Percentiles rank a stretch among this genome's conserved stretches.
phyloP scores from a whole-genome alignment of 2,888 invertebrate species.

The Zootermopsis nevadensis region DNA sequence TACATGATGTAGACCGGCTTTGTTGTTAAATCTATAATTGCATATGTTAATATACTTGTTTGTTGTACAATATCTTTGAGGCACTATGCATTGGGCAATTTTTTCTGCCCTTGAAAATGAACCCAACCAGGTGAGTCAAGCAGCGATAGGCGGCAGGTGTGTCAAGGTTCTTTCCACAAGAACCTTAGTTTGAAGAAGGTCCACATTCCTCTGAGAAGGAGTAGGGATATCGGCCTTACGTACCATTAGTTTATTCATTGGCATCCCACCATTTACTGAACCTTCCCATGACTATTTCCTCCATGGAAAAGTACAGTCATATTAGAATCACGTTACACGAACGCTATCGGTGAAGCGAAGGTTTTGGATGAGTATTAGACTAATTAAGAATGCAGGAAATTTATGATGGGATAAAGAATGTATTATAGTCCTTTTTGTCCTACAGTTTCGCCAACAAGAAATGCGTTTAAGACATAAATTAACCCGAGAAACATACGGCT shows the following conservation, averaged over 20 bases:
- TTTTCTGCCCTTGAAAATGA: background rate
- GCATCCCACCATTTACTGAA: background rate
- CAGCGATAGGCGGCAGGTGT: constrained; percentile 43
- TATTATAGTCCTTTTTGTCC: too few species aligned
- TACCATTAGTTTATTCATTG: background rate
- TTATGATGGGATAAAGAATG: too few species aligned
- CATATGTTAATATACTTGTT: background rate
- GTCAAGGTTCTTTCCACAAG: constrained; percentile 41
- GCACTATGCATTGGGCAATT: background rate
- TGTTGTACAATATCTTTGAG: background rate
- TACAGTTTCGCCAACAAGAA: too few species aligned
- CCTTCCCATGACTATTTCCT: background rate
- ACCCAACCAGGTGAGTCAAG: background rate
- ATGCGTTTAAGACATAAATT: too few species aligned
- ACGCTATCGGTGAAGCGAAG: background rate
- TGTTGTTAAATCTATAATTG: background rate
- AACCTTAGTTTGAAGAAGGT: background rate
- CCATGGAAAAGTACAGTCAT: background rate
- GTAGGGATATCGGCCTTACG: background rate
- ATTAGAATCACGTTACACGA: background rate
- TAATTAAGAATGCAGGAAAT: too few species aligned
- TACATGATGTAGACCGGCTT: background rate
- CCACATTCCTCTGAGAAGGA: background rate
- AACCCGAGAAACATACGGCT: too few species aligned
- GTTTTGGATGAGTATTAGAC: too few species aligned